Evolutionary conservation across 2,113 vertebrate species (phyloP).

Genomic region (Muscicapa adusta): DNA sequence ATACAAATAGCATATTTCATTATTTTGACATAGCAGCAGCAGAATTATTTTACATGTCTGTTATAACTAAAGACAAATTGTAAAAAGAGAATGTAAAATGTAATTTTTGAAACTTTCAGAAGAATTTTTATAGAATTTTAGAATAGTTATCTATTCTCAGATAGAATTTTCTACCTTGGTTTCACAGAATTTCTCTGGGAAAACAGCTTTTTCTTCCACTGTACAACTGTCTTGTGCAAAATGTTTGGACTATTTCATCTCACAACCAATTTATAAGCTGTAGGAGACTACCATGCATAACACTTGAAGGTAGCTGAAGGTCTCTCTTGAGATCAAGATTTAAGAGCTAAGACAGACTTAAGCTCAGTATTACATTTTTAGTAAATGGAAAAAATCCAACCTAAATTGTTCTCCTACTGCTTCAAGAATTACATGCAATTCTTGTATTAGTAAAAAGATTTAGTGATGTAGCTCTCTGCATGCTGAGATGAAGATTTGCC

Average conservation of each 20-base stretch:
- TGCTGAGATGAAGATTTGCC: slow-evolving; percentile 48
- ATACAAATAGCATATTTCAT: slow-evolving; percentile 54
- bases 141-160: not conserved
- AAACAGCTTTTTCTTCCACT: not conserved
- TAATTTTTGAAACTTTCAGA: slow-evolving; percentile 14
- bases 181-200: not conserved
- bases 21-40: slow-evolving; percentile 2
- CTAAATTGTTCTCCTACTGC: not conserved
- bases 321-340: slow-evolving; percentile 36
- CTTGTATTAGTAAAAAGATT: slow-evolving; percentile 2
- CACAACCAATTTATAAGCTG: not conserved
- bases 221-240: not conserved
- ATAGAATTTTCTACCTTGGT: not conserved
- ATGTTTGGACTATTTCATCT: not conserved
- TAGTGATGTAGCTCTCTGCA: slow-evolving; percentile 27
- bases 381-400: not conserved
- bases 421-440: not conserved
- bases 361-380: slow-evolving; percentile 34
- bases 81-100: slow-evolving; percentile 15
- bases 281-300: not conserved
- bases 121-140: not conserved
- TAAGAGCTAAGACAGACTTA: slow-evolving; percentile 8
- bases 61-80: slow-evolving; percentile 17
- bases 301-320: not conserved
- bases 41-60: slow-evolving; percentile 24